These are phyloP conservation scores for Apodemia duryi DNA, from an alignment of 2,888 invertebrate genomes.

Conservation along the genomic window DNA sequence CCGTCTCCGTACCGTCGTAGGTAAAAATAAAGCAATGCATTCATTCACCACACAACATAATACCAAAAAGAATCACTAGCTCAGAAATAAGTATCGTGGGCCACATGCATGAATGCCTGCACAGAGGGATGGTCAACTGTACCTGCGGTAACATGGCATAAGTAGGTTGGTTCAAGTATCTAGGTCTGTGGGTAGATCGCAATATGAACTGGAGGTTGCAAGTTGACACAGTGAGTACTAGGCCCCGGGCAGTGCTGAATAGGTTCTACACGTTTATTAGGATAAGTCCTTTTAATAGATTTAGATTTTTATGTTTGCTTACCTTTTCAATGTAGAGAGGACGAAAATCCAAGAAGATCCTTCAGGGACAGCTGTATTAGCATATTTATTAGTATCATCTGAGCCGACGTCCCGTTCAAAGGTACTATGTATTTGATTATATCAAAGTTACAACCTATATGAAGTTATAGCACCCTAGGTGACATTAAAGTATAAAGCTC, in stretches of 20 bases:
- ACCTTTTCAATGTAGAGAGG: slow-evolving; percentile 49
- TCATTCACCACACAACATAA: slow-evolving; percentile 18
- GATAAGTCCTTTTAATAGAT: background rate
- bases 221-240: no score
- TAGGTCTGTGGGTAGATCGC: no score
- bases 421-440: slow-evolving; percentile 3
- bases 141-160: background rate
- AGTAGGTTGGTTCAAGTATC: slow-evolving; percentile 8
- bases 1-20: no score
- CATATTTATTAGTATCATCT: slow-evolving; percentile 47
- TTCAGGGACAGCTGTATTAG: slow-evolving; percentile 66
- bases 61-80: slow-evolving; percentile 3
- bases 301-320: slow-evolving; percentile 53
- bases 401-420: slow-evolving; percentile 20
- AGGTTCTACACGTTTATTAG: background rate
- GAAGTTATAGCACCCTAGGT: background rate
- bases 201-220: no score
- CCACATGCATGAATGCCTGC: slow-evolving; percentile 25
- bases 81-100: slow-evolving; percentile 18
- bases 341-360: slow-evolving; percentile 70
- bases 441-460: background rate
- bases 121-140: slow-evolving; percentile 17
- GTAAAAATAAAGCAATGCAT: no score
- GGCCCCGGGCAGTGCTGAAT: no score
- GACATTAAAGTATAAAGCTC: no score